Evolutionary conservation across 2,888 invertebrate species (phyloP).

Genomic region (Drosophila algonquin): DNA sequence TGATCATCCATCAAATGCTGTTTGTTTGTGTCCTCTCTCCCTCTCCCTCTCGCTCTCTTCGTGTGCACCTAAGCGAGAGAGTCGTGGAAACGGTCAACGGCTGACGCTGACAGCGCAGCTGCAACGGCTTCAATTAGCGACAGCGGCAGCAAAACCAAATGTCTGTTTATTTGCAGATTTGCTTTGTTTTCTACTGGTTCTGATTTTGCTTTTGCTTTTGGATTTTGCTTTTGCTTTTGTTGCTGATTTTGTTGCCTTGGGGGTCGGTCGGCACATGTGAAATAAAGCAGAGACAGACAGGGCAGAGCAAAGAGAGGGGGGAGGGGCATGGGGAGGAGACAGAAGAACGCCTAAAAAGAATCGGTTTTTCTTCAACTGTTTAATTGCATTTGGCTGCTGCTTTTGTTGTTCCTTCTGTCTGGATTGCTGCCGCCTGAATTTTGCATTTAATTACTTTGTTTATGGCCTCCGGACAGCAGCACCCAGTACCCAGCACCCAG

Average conservation of each 20-base stretch:
- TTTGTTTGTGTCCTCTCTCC: not conserved
- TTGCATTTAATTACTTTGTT: slow-evolving; percentile 77
- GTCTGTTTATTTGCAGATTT: slow-evolving; percentile 69
- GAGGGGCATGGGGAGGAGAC: slow-evolving; percentile 10
- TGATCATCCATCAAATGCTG: slow-evolving; percentile 39
- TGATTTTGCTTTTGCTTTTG: slow-evolving; percentile 19
- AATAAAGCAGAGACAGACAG: slow-evolving; percentile 57
- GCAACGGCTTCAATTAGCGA: slow-evolving; percentile 73
- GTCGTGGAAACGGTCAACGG: slow-evolving; percentile 57
- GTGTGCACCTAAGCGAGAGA: not conserved
- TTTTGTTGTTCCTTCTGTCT: slow-evolving; percentile 43
- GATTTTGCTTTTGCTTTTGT: slow-evolving; percentile 15
- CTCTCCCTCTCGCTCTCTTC: not conserved
- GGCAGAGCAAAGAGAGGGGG: not conserved
- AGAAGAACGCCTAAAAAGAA: slow-evolving; percentile 51
- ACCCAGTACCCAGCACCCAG: not conserved
- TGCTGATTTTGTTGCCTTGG: slow-evolving; percentile 39
- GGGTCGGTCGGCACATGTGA: slow-evolving; percentile 51
- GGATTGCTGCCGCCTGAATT: slow-evolving; percentile 55
- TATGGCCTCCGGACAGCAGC: slow-evolving; percentile 57
- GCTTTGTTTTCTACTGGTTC: slow-evolving; percentile 27
- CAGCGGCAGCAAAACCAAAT: slow-evolving; percentile 22
- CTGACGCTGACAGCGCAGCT: slow-evolving; percentile 56
- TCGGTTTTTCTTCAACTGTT: slow-evolving; percentile 72
- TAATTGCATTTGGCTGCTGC: slow-evolving; percentile 65